Evolutionary conservation across 92 coral and sea anemone species (phyloP), one percentile per base, ranked within the genome.

Genomic region (Montipora capitata): DNA sequence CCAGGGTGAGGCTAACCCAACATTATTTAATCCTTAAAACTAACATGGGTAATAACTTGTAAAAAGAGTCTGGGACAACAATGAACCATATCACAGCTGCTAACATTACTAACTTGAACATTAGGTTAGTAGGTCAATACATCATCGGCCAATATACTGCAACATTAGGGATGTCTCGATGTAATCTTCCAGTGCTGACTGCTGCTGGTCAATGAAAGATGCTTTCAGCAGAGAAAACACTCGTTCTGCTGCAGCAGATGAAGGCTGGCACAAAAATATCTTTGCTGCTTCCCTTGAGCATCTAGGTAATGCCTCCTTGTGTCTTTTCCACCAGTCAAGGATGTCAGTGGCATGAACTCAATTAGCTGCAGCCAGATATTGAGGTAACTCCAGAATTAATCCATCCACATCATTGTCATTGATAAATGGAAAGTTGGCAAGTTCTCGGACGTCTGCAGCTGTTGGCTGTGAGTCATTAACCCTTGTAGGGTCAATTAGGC

Each of bases 121-220:
- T 68, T 68, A 68, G 74, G 74, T 68, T 68, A 68, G 74, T 68
- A 68, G 44, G 39, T 68, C 45, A 68, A 68, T 68, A 68, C 74
- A 68, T 70, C 74, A 68, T 68, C 48, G 3, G 43, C 66, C 69
- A 35, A 63, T 77, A 69, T 57, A 85, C 62, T 81, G 87, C 76
- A 88, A 80, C 92, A 88, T 88, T 40, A 88, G 85, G 27, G 87
- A 80, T 39, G 92, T 72, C 77, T 88, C 87, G 16, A 88, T 52
- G 66, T 69, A 87, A 73, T 79, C 74, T 13, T 87, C 91, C 66
- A 79, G 79, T 35, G 86, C 91, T 51, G 61, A 41, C 66, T 87
- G 79, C 82, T 87, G 81, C 57, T 54, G 64, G 64, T 45, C 86
- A 11, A 78, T 16, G 40, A 85, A 77, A 2, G 84, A 63, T 18